Base-by-base conservation (phyloP, 2,797 vertebrate species). In the Acipenser ruthenus region DNA sequence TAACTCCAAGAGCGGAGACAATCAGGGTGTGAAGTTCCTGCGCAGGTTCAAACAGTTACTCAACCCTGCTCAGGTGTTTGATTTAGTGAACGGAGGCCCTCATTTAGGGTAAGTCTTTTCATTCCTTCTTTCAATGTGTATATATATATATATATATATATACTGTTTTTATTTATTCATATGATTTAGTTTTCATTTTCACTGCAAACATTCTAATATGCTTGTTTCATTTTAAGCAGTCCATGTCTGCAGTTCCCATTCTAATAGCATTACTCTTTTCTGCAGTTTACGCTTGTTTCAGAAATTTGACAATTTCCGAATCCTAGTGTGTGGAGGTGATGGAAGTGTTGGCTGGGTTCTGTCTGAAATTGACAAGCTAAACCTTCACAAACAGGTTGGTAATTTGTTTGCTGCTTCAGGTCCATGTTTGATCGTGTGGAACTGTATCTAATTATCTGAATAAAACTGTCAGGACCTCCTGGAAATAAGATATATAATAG, bases 1-100 rank as follows among this genome's bases (percentile, higher is more conserved):
- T 75, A 99, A 99, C 83, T 99, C 96, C 62, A 99, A 99, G 90
- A 99, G 96, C 63, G 96, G 96, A 64, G 96, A 99, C 87, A 99
- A 99, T 88, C 96, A 99, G 86, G 96, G 96, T 69, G 96, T 99
- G 62, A 99, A 98, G 71, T 99, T 99, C 80, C 92, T 98, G 55
- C 92, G 96, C 6, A 92, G 97, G 69, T 99, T 99, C 85, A 99
- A 99, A 79, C 97, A 99, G 84, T 91, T 98, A 50, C 92, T 99
- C 67, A 99, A 98, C 84, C 97, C 97, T 3, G 97, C 97, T 76
- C 97, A 99, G 81, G 97, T 99, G 76, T 99, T 99, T 72, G 96
- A 99, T 86, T 90, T 99, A 80, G 96, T 98, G 84, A 99, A 99
- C 49, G 96, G 96, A 48, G 96, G 96, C 72, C 96, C 96, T 72